Evolutionary conservation across 2,113 vertebrate species (phyloP), one percentile per base, ranked within the genome.

Genomic region (Macquaria australasica): DNA sequence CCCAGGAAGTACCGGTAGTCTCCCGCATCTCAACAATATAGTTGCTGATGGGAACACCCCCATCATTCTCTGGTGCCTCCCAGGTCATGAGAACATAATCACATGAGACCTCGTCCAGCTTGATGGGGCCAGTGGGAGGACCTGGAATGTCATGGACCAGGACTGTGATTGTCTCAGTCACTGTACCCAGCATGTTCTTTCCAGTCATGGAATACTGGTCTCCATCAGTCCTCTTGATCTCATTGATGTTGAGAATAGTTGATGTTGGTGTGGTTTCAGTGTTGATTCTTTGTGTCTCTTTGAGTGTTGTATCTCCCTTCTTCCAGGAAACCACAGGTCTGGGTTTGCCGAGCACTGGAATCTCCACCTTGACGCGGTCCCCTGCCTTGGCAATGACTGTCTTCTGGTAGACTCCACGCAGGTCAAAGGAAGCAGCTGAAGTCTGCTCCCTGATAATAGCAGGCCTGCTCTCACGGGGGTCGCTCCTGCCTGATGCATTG

Each of bases 21-120:
- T 99, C 98, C 70, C 98, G 96, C 96, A 98, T 97, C 95, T 99
- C 98, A 72, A 99, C 96, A 63, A 99, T 94, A 5, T 99, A 99
- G 85, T 98, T 99, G 92, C 96, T 99, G 83, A 99, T 98, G 62
- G 98, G 97, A 82, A 99, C 98, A 9, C 98, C 98, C 75, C 98
- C 98, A 79, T 99, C 98, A 79, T 97, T 96, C 87, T 99, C 95
- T 77, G 98, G 98, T 75, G 97, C 95, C 48, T 98, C 97, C 98
- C 98, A 99, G 11, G 98, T 99, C 85, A 99, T 96, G 50, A 96
- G 95, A 73, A 98, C 85, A 88, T 96, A 97, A 91, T 99, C 98
- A 91, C 97, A 98, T 70, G 98, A 99, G 88, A 99, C 94, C 94
- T 99, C 98, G 60, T 99, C 98, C 84, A 98, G 92, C 91, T 98